Percentiles rank a stretch among this genome's conserved stretches.
Evolutionary conservation across 2,888 invertebrate genomes (phyloP).

Genomic region (Acrocyrtus sp.): DNA sequence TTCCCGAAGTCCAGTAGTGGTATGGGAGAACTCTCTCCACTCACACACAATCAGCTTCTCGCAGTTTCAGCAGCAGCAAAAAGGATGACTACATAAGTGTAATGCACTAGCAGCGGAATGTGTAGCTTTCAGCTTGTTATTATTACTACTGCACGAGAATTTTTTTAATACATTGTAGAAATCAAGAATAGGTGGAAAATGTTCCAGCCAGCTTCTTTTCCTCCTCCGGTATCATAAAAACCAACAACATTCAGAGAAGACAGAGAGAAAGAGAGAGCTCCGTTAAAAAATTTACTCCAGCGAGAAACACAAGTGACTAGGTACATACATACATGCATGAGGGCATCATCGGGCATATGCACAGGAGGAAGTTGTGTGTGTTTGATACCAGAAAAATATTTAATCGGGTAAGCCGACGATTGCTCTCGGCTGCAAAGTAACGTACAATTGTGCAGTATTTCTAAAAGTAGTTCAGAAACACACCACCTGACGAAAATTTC

Average conservation of each 20-base stretch:
- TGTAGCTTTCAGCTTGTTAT: not conserved
- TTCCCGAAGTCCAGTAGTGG: conserved; percentile 33
- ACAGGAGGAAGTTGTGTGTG: not conserved
- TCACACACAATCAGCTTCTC: too few relatives aligned
- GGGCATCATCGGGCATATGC: too few relatives aligned
- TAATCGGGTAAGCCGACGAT: too few relatives aligned
- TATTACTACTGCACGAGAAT: not conserved
- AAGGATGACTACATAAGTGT: not conserved
- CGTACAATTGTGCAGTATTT: too few relatives aligned
- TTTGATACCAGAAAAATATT: too few relatives aligned
- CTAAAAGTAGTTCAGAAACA: too few relatives aligned
- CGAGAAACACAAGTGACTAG: conserved; percentile 11
- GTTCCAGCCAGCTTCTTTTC: not conserved
- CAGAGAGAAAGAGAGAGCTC: too few relatives aligned
- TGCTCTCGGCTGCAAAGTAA: too few relatives aligned
- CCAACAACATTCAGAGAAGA: conserved; percentile 32
- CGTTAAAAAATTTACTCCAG: conserved; percentile 49
- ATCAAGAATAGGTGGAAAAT: not conserved
- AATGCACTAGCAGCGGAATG: not conserved
- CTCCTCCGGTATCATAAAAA: conserved; percentile 44
- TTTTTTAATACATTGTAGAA: not conserved
- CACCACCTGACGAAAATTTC: too few relatives aligned
- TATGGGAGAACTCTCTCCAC: not conserved
- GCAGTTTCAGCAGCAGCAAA: not conserved
- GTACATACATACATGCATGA: not conserved